Percentiles rank a stretch among this genome's conserved stretches.
Evolutionary conservation across 2,888 invertebrate genomes (phyloP).

Genomic region (Euclidia mi): DNA sequence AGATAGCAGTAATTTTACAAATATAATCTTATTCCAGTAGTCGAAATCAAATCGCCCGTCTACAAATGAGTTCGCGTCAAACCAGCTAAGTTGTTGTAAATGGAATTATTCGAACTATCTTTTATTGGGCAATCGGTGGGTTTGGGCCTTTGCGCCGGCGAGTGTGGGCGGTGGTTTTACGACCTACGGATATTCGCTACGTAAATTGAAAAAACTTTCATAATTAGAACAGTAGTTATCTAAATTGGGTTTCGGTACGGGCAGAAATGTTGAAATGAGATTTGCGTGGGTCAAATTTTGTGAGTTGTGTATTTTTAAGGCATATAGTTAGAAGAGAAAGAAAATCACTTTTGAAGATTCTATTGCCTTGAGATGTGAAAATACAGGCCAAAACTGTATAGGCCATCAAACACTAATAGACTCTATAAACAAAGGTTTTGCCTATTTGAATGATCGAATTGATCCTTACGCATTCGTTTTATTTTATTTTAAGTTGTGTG

Average conservation of each 20-base stretch:
- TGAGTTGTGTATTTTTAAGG: neutral
- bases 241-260: neutral
- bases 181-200: constrained; percentile 26
- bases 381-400: too few species aligned
- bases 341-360: too few species aligned
- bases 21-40: constrained; percentile 2
- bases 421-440: too few species aligned
- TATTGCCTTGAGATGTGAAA: too few species aligned
- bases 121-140: constrained; percentile 56
- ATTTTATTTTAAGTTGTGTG: too few species aligned
- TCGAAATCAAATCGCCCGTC: constrained; percentile 31
- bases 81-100: constrained; percentile 43
- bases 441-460: too few species aligned
- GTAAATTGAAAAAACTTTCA: constrained; percentile 28
- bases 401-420: too few species aligned
- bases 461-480: too few species aligned
- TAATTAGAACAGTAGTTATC: constrained; percentile 22
- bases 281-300: neutral
- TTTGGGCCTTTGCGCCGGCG: constrained; percentile 31
- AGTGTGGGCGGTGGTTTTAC: constrained; percentile 42
- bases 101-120: constrained; percentile 63
- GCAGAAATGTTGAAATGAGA: neutral
- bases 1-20: too few species aligned
- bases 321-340: neutral
- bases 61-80: constrained; percentile 27